Evolutionary conservation across 64 coral and sea anemone genomes (phyloP).

Genomic region (Stichodactyla mertensii): DNA sequence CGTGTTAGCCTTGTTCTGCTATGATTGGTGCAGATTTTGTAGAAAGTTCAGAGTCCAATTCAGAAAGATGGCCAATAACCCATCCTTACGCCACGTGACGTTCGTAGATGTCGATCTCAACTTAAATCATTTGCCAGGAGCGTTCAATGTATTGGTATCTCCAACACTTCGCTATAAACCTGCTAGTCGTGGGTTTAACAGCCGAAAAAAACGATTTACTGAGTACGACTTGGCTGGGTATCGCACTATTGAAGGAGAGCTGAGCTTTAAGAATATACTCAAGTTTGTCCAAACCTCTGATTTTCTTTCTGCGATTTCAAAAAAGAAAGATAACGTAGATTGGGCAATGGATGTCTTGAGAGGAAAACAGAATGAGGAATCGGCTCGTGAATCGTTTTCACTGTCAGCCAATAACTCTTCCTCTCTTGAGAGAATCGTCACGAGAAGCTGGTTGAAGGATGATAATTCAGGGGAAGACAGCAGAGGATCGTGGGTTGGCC

Average conservation of each 20-base stretch:
- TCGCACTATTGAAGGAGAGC: background rate
- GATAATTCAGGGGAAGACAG: background rate
- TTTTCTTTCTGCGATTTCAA: background rate
- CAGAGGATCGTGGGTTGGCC: background rate
- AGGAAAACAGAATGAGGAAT: background rate
- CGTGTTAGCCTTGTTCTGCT: background rate
- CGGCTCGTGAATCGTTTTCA: no score
- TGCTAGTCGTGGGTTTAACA: background rate
- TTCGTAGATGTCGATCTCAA: background rate
- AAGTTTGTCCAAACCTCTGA: background rate
- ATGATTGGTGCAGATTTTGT: constrained; percentile 1
- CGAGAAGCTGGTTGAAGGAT: background rate
- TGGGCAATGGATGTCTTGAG: background rate
- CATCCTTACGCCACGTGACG: background rate
- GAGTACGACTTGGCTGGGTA: constrained; percentile 5
- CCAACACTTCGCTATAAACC: constrained; percentile 7
- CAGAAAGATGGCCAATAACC: background rate
- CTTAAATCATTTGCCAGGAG: background rate
- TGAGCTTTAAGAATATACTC: background rate
- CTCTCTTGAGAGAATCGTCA: background rate
- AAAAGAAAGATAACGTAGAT: background rate
- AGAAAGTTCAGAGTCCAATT: background rate
- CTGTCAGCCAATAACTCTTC: no score
- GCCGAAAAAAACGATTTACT: background rate
- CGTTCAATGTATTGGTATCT: background rate